Evolutionary conservation across 1,140 invertebrate species (phyloP).

Genomic region (Anadara kagoshimensis): DNA sequence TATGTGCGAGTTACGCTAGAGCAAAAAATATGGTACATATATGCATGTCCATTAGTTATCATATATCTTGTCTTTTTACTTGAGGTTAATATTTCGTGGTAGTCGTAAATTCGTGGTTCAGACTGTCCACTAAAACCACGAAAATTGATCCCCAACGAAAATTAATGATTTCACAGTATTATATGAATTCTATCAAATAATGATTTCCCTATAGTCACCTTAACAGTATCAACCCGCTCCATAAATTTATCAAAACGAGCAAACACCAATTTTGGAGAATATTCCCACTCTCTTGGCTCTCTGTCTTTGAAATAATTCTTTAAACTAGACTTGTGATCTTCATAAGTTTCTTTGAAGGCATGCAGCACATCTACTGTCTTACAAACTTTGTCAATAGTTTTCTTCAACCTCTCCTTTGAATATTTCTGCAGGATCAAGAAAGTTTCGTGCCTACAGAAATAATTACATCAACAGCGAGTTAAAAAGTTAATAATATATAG

Average conservation of each 20-base stretch:
- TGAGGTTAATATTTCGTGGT: too few species aligned
- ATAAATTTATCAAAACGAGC: constrained; percentile 88
- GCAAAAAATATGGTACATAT: too few species aligned
- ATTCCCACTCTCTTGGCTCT: constrained; percentile 86
- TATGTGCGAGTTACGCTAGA: too few species aligned
- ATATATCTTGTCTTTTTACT: too few species aligned
- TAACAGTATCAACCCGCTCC: constrained; percentile 86
- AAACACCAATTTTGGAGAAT: constrained; percentile 91
- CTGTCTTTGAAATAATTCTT: constrained; percentile 79
- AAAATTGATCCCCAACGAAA: too few species aligned
- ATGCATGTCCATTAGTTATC: too few species aligned
- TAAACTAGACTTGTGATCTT: constrained; percentile 83
- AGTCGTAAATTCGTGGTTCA: too few species aligned
- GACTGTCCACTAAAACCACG: too few species aligned
- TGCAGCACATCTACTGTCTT: constrained; percentile 87
- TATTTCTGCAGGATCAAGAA: constrained; percentile 89
- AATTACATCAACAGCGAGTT: not conserved
- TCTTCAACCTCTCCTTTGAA: constrained; percentile 79
- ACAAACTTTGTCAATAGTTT: constrained; percentile 88
- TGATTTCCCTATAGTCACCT: constrained; percentile 74
- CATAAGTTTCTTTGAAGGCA: constrained; percentile 81
- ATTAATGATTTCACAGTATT: too few species aligned
- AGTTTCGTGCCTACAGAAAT: constrained; percentile 82
- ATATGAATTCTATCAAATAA: too few species aligned
- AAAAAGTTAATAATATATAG: not conserved